Percentiles rank a stretch among this genome's conserved stretches.
These are phyloP conservation scores for Mesodorylaimus sp. DNA, from an alignment of 2,888 invertebrate species.

Conservation along the genomic window DNA sequence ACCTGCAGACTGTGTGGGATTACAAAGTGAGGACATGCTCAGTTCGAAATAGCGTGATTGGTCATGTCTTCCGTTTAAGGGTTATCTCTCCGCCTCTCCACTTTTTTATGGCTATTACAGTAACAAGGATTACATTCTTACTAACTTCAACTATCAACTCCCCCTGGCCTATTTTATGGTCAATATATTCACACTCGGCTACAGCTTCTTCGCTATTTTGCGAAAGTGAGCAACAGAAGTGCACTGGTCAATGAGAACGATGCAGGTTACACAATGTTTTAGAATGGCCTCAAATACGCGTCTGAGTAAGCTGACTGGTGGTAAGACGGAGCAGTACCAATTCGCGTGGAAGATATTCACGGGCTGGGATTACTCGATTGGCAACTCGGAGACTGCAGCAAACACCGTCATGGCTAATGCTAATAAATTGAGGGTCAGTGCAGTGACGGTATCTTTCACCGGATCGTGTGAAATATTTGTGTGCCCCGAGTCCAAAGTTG, in stretches of 20 bases:
- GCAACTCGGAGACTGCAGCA: constrained; percentile 81
- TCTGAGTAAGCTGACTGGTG: constrained; percentile 66
- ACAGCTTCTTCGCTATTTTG: constrained; percentile 82
- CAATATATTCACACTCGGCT: constrained; percentile 68
- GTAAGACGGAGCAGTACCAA: constrained; percentile 85
- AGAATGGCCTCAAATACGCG: constrained; percentile 95
- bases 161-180: constrained; percentile 85
- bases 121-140: neutral
- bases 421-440: constrained; percentile 30
- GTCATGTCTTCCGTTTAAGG: constrained; percentile 25
- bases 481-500: too few relatives aligned
- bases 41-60: constrained; percentile 9
- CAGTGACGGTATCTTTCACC: too few relatives aligned
- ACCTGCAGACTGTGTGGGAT: constrained; percentile 78
- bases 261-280: constrained; percentile 10
- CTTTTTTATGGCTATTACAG: constrained; percentile 84
- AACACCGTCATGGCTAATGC: constrained; percentile 42
- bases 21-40: constrained; percentile 83
- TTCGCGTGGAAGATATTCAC: constrained; percentile 93
- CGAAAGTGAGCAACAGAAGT: constrained; percentile 48
- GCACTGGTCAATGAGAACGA: neutral
- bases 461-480: too few relatives aligned
- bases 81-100: constrained; percentile 58
- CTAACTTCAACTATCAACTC: constrained; percentile 45
- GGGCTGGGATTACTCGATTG: constrained; percentile 97